Conservation (phyloP, 2,797 vertebrate species). For the Petrocephalus sullivani region DNA sequence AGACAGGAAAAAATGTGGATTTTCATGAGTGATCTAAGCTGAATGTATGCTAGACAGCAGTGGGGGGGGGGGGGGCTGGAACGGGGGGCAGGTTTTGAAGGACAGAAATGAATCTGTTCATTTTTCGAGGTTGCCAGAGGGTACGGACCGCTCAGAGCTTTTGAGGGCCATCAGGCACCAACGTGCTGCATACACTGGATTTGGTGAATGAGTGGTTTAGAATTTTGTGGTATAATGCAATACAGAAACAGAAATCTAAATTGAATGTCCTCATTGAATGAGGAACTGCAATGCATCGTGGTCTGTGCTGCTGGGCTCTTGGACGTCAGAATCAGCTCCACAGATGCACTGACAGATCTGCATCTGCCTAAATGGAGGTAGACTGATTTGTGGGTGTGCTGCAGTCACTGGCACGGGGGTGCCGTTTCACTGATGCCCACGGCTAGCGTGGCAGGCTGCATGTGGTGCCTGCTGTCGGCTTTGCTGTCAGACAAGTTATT, state of each 20-base stretch:
- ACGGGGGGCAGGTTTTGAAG: background rate
- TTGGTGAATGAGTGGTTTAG: background rate
- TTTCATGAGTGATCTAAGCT: background rate
- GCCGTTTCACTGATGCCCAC: background rate
- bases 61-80: background rate
- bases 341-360: background rate
- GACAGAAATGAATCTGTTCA: background rate
- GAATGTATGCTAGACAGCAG: background rate
- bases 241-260: background rate
- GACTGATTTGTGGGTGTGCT: background rate
- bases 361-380: background rate
- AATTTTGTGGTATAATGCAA: conserved; percentile 11
- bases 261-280: background rate
- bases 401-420: background rate
- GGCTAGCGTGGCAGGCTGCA: background rate
- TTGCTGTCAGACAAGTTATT: background rate
- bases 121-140: background rate
- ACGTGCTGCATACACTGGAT: background rate
- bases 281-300: background rate
- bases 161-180: background rate
- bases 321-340: background rate
- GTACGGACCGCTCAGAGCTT: background rate
- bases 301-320: background rate
- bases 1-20: background rate
- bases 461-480: background rate